Base-by-base conservation (phyloP, 2,113 vertebrate genomes). In the Enhydra lutris region DNA sequence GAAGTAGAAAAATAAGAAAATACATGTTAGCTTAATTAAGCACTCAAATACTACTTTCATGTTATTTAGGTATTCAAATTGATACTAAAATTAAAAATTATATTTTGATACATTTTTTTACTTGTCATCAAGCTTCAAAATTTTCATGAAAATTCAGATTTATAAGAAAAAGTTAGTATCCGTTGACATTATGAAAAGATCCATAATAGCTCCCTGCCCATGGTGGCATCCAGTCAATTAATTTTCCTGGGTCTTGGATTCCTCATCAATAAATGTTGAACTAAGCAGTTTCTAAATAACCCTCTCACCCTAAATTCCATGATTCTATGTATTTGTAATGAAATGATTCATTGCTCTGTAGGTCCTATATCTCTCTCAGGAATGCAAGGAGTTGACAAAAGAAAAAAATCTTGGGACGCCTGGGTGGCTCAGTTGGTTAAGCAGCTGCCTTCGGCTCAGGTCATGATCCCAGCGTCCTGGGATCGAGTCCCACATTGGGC, bases 261-360 rank as follows among this genome's bases (percentile, higher is more conserved):
- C 67, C 23, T 96, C 89, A 91, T 95, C 71, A 85, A 59, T 93
- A 97, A 96, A 91, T 95, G 61, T 94, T 96, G 89, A 92, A 94
- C 57, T 76, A 93, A 91, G 63, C 34, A 94, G 96, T 95, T 98
- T 97, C 89, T 96, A 97, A 97, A 96, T 96, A 96, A 91, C 67
- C 81, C 45, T 95, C 89, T 96, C 89, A 97, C 96, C 89, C 81
- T 78, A 93, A 94, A 96, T 97, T 91, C 94, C 92, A 95, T 91
- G 94, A 96, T 85, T 82, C 71, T 95, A 91, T 81, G 73, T 93
- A 93, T 96, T 96, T 93, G 65, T 89, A 97, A 96, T 84, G 85
- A 89, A 93, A 91, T 79, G 90, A 91, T 93, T 97, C 94, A 89
- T 91, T 94, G 52, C n/a, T 82, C 14, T 81, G 24, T 17, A 57